A percentile compares a stretch with the other conserved stretches of the same genome.
Conservation (phyloP, 2,888 invertebrate species). For the Tiliacea citrago region DNA sequence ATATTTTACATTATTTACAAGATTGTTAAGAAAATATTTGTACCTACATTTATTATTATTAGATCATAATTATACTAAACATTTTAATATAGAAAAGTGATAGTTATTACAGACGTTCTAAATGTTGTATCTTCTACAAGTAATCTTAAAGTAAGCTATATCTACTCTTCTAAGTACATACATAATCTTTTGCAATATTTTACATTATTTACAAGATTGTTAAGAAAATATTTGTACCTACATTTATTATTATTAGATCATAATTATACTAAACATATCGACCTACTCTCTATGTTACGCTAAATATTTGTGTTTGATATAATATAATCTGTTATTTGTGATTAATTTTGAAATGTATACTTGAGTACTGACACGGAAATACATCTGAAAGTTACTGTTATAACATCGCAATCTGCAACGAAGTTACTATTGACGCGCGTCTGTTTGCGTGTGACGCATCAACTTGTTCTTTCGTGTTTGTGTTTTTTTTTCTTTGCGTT, state of each 20-base stretch:
- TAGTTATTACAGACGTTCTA: constrained; percentile 34
- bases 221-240: constrained; percentile 49
- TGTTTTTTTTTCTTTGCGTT: too few relatives aligned
- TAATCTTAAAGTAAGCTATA: constrained; percentile 10
- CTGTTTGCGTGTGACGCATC: too few relatives aligned
- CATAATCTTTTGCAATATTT: constrained; percentile 12
- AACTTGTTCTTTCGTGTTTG: too few relatives aligned
- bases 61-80: background rate
- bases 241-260: constrained; percentile 18
- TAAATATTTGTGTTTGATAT: background rate
- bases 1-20: constrained; percentile 52
- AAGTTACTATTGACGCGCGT: too few relatives aligned
- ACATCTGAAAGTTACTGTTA: too few relatives aligned
- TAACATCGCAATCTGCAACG: too few relatives aligned
- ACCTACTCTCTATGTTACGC: background rate
- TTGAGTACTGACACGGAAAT: background rate
- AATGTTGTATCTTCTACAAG: constrained; percentile 20
- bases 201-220: constrained; percentile 48
- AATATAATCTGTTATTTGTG: background rate
- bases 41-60: constrained; percentile 33
- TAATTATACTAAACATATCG: background rate
- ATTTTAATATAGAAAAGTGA: constrained; percentile 58
- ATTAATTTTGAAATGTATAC: background rate
- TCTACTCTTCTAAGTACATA: constrained; percentile 28
- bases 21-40: constrained; percentile 35